phyloP scores from a whole-genome alignment of 2,888 invertebrate species.

The Balanococcus diminutus region DNA sequence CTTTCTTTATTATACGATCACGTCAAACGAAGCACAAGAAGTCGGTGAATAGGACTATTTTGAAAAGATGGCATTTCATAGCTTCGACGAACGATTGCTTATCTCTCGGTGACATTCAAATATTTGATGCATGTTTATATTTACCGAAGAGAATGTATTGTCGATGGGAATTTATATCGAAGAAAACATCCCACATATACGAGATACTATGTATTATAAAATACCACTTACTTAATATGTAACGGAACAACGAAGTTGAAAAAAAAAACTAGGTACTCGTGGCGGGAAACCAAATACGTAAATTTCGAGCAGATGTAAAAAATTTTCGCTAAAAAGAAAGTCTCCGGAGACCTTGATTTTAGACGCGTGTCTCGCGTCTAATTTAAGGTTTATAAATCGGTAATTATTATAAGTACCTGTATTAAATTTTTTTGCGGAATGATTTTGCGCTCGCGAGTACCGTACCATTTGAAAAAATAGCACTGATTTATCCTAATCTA shows the following conservation, averaged over 20 bases:
- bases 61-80: not conserved
- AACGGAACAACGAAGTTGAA: not conserved
- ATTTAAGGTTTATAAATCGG: not conserved
- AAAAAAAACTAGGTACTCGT: no score
- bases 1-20: not conserved
- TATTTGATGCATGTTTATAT: slow-evolving; percentile 31
- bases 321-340: not conserved
- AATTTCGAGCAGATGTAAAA: slow-evolving; percentile 20
- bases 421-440: not conserved
- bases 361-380: slow-evolving; percentile 6
- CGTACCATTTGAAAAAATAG: not conserved
- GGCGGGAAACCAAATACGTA: not conserved
- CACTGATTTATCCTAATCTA: slow-evolving; percentile 16
- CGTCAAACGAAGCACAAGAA: not conserved
- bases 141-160: slow-evolving; percentile 27
- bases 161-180: not conserved
- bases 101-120: slow-evolving; percentile 34
- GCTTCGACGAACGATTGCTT: not conserved
- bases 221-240: not conserved
- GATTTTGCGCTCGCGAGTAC: not conserved
- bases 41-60: not conserved
- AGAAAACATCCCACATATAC: no score
- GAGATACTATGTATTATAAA: not conserved
- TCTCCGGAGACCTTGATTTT: not conserved
- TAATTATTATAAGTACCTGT: not conserved